Conservation (phyloP, 2,888 invertebrate genomes). For the Zeuzera pyrina region DNA sequence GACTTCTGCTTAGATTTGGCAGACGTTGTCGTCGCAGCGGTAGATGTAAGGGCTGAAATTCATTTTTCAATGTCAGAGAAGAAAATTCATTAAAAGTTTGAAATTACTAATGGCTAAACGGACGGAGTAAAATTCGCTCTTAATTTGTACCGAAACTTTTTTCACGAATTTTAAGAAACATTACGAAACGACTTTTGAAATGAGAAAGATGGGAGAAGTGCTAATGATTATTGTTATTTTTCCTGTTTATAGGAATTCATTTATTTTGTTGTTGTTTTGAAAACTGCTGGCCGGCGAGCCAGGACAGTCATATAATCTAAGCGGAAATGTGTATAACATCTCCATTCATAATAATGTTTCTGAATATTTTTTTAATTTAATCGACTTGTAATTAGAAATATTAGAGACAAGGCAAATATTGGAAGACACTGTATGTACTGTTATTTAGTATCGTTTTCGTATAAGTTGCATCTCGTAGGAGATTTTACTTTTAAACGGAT, state of each 20-base stretch:
- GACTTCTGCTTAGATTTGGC: constrained; percentile 32
- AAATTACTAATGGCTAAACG: constrained; percentile 72
- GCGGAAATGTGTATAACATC: too few species aligned
- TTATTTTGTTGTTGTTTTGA: too few species aligned
- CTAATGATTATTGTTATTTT: constrained; percentile 49
- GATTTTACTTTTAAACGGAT: too few species aligned
- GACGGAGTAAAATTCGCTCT: constrained; percentile 70
- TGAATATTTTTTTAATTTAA: too few species aligned
- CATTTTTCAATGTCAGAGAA: constrained; percentile 71
- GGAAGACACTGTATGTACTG: too few species aligned
- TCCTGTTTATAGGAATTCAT: not conserved
- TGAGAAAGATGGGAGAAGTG: constrained; percentile 59
- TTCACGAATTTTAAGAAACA: constrained; percentile 61
- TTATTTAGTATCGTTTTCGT: too few species aligned
- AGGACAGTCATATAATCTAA: too few species aligned
- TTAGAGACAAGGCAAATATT: too few species aligned
- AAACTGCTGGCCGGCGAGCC: too few species aligned
- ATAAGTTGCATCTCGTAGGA: too few species aligned
- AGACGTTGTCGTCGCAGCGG: constrained; percentile 37
- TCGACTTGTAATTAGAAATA: too few species aligned
- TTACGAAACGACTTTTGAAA: constrained; percentile 63
- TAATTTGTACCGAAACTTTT: constrained; percentile 69
- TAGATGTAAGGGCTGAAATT: constrained; percentile 56
- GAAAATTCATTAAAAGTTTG: constrained; percentile 73
- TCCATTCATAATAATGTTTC: too few species aligned